These are phyloP conservation scores for Euplexia lucipara DNA, from an alignment of 2,888 invertebrate genomes.

Conservation along the genomic window DNA sequence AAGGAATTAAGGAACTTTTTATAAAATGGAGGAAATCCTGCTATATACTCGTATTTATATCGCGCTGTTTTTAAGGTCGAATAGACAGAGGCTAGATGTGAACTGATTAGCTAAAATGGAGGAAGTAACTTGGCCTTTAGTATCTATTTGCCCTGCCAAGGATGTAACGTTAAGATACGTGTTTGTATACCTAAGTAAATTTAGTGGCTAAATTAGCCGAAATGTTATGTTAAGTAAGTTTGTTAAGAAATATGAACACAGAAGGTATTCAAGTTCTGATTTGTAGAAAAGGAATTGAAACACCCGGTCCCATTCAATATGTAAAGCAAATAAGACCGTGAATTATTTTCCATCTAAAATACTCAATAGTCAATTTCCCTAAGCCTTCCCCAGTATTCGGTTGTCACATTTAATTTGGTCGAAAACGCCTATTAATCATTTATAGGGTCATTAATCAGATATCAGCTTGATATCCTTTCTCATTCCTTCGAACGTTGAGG, in stretches of 20 bases:
- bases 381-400: slow-evolving; percentile 58
- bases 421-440: slow-evolving; percentile 79
- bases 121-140: slow-evolving; percentile 59
- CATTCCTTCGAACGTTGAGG: slow-evolving; percentile 77
- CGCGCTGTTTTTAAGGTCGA: slow-evolving; percentile 58
- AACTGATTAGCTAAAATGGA: slow-evolving; percentile 61
- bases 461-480: slow-evolving; percentile 75
- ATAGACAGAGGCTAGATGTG: slow-evolving; percentile 65
- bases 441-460: slow-evolving; percentile 81
- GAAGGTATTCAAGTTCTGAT: neutral
- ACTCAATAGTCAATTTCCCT: slow-evolving; percentile 52
- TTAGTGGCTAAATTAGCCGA: slow-evolving; percentile 18
- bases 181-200: slow-evolving; percentile 34
- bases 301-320: slow-evolving; percentile 6
- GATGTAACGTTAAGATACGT: slow-evolving; percentile 53
- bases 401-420: slow-evolving; percentile 66
- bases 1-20: slow-evolving; percentile 63
- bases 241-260: slow-evolving; percentile 1
- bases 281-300: slow-evolving; percentile 20
- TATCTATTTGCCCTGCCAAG: slow-evolving; percentile 61
- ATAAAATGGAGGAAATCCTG: slow-evolving; percentile 63
- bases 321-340: slow-evolving; percentile 27
- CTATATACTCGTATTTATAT: slow-evolving; percentile 25
- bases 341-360: slow-evolving; percentile 38
- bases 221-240: slow-evolving; percentile 6